Conservation (phyloP, 30 jellyfish, hydroid and myxozoan species). For the Turritopsis dohrnii region DNA sequence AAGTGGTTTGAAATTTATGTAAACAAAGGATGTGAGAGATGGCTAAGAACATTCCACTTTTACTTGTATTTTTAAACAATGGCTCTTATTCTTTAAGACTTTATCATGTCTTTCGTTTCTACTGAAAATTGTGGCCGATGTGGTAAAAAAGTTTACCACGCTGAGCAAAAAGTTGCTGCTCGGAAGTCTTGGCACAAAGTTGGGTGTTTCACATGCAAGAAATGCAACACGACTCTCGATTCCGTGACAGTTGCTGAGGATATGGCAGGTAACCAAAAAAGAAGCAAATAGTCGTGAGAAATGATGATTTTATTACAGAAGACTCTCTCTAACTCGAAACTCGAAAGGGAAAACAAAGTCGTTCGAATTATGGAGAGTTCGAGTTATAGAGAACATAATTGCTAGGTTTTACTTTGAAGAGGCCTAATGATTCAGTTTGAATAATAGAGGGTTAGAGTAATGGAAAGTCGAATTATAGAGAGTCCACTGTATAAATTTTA, state of each 20-base stretch:
- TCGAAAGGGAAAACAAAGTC: no score
- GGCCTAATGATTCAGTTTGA: no score
- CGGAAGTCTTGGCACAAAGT: slow-evolving; percentile 69
- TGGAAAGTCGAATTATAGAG: no score
- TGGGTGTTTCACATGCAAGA: slow-evolving; percentile 88
- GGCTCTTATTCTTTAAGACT: background rate
- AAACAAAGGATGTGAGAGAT: no score
- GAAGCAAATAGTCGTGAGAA: background rate
- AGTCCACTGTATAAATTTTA: no score
- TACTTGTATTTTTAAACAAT: background rate
- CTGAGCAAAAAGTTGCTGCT: slow-evolving; percentile 80
- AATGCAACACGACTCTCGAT: slow-evolving; percentile 61
- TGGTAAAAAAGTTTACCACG: slow-evolving; percentile 76
- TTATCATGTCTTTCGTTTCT: background rate
- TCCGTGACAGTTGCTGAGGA: slow-evolving; percentile 80
- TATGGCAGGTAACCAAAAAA: slow-evolving; percentile 35
- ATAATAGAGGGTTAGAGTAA: no score
- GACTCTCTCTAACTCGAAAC: background rate
- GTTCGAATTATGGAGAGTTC: no score
- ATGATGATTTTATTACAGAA: background rate
- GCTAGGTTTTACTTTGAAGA: no score
- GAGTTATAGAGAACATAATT: no score
- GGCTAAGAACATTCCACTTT: no score
- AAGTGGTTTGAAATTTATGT: no score
- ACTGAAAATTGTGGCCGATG: slow-evolving; percentile 84